Percentiles rank a stretch among this genome's conserved stretches.
Evolutionary conservation across 2,113 vertebrate species (phyloP).

Genomic region (Tauraco erythrolophus): DNA sequence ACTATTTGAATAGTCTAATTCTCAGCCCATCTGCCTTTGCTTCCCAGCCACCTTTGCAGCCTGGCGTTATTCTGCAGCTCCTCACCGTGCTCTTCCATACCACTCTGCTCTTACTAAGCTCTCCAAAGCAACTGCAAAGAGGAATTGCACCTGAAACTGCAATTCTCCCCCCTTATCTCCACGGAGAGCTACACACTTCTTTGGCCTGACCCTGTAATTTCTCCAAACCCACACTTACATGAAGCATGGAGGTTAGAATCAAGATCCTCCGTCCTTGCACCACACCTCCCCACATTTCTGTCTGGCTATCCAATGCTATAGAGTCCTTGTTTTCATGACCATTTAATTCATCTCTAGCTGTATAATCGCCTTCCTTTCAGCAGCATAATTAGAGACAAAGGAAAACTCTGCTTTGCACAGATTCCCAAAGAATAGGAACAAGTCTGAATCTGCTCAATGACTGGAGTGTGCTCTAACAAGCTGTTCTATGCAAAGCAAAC

Average conservation of each 20-base stretch:
- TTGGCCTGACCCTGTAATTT: not conserved
- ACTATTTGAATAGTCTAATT: not conserved
- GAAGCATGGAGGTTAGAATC: not conserved
- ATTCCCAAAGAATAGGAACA: not conserved
- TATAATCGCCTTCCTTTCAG: not conserved
- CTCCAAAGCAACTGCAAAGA: not conserved
- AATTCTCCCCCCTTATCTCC: not conserved
- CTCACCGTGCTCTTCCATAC: not conserved
- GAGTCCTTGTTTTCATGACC: not conserved
- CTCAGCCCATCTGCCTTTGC: not conserved
- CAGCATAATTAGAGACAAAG: conserved; percentile 1
- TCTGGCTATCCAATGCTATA: not conserved
- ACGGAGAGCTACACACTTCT: not conserved
- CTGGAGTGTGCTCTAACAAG: not conserved
- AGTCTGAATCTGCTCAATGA: conserved; percentile 12
- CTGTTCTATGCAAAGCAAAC: conserved; percentile 44
- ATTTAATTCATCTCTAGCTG: not conserved
- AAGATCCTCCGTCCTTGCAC: not conserved
- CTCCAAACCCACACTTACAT: not conserved
- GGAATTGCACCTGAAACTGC: not conserved
- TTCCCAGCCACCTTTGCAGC: not conserved
- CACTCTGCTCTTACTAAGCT: not conserved
- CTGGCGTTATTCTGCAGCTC: not conserved
- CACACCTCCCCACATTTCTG: not conserved
- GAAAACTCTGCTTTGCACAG: not conserved